Evolutionary conservation across 2,888 invertebrate species (phyloP), one percentile per base, ranked within the genome.

Genomic region (Zygothrica quintamaculata): DNA sequence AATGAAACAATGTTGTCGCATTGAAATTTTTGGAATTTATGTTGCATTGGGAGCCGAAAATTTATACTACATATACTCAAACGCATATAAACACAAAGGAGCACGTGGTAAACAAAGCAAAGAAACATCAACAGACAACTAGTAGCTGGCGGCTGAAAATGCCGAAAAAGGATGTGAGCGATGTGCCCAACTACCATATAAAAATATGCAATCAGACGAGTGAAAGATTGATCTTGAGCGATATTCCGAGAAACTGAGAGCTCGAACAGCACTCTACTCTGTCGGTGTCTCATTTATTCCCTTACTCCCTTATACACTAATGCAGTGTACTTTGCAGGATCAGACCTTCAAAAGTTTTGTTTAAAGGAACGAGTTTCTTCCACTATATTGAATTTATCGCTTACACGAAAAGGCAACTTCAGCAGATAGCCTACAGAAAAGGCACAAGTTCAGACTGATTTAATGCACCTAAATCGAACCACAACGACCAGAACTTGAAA

Each of bases 171-270:
- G 86, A 80, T 78, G 80, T 65, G 70, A 80, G 61, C 75, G 75
- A 74, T 85, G 76, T 71, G 75, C 58, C 67, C 71, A 75, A 80
- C 87, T 81, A 86, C 81, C 80, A 78, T 84, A 85, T 84, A 86
- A 84, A 88, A 89, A 88, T 89, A 88, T 88, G 85, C 89, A 89
- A 89, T 89, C 88, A 87, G 79, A 74, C 71, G 77, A 74, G 61
- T 69, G 66, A 75, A 76, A 89, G 89, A 89, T 89, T 89, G 89
- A 89, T 89, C 88, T 82, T 79, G 80, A 66, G 74, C 81, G 89
- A 89, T 89, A 87, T 89, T 89, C 89, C 87, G 73, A 84, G 89
- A 89, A 88, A 88, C 60, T 43, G 65, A 55, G 65, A 68, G 61
- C 64, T 50, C 40, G 56, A 65, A 44, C 43, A 57, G 53, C 59